Conservation (phyloP, 2,888 invertebrate genomes). For the Odontomyia ornata region DNA sequence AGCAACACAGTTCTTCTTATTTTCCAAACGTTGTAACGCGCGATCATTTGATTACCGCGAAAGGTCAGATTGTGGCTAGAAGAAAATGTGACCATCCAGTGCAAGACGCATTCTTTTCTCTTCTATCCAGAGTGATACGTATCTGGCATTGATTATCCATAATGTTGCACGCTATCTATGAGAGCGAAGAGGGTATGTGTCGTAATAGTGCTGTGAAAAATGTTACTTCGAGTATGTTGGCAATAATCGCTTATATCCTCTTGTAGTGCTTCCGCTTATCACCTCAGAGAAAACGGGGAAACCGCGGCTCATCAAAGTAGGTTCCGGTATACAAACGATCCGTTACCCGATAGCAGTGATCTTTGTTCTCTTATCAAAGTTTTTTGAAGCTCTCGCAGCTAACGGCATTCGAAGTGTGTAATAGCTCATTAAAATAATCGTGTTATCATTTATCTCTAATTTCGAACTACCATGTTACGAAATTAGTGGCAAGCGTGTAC, state of each 20-base stretch:
- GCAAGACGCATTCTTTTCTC: not conserved
- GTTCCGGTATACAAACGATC: not conserved
- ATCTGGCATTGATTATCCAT: not conserved
- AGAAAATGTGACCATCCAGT: not conserved
- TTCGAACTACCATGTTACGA: not conserved
- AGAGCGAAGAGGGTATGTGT: slow-evolving; percentile 43
- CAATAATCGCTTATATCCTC: not conserved
- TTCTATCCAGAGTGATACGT: not conserved
- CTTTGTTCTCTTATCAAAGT: slow-evolving; percentile 60
- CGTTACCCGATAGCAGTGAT: slow-evolving; percentile 61
- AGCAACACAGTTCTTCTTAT: not conserved
- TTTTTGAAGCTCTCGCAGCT: slow-evolving; percentile 64
- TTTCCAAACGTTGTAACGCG: slow-evolving; percentile 15
- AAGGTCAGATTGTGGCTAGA: not conserved
- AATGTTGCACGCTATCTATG: slow-evolving; percentile 35
- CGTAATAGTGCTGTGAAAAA: not conserved
- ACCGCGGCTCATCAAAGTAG: not conserved
- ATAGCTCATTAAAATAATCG: not conserved
- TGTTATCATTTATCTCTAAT: not conserved
- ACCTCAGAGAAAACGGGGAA: not conserved
- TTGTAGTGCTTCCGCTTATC: slow-evolving; percentile 32
- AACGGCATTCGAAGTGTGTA: slow-evolving; percentile 64
- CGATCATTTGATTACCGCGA: slow-evolving; percentile 17
- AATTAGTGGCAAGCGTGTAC: not conserved
- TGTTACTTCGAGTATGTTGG: not conserved